Percentiles rank a stretch among this genome's conserved stretches.
Evolutionary conservation across 2,797 vertebrate genomes (phyloP).

Genomic region (Microhierax caerulescens): DNA sequence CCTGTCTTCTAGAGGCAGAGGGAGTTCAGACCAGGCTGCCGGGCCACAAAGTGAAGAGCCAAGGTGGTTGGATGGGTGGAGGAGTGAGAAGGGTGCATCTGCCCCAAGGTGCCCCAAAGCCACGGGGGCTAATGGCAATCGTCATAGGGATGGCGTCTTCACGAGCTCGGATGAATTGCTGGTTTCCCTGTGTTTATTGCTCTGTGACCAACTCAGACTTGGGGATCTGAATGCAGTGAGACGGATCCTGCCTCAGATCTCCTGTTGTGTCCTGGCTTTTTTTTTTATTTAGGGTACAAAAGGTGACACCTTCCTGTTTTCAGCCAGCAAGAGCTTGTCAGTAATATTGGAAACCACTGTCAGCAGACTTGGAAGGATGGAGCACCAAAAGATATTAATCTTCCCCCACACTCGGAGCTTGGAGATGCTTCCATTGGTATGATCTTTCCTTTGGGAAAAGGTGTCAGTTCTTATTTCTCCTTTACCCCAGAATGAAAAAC

Average conservation of each 20-base stretch:
- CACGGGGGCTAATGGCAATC: background rate
- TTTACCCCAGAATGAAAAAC: background rate
- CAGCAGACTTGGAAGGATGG: background rate
- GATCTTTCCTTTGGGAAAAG: background rate
- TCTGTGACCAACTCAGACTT: background rate
- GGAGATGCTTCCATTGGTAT: background rate
- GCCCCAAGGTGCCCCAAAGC: background rate
- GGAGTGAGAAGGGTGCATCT: background rate
- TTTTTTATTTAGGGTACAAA: background rate
- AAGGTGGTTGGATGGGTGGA: no score
- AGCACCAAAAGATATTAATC: background rate
- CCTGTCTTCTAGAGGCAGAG: background rate
- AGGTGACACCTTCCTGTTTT: background rate
- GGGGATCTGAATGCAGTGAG: background rate
- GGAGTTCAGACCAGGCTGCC: background rate
- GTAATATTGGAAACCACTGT: background rate
- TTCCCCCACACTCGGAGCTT: background rate
- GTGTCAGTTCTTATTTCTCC: background rate
- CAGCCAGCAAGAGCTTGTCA: background rate
- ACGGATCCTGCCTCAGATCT: background rate
- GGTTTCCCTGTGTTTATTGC: background rate
- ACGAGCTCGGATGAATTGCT: background rate
- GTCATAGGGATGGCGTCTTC: background rate
- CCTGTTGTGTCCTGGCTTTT: background rate
- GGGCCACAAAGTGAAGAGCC: background rate